These are phyloP conservation scores for Panagrolaimus sp. DNA, from an alignment of 1,140 invertebrate species.

Conservation along the genomic window DNA sequence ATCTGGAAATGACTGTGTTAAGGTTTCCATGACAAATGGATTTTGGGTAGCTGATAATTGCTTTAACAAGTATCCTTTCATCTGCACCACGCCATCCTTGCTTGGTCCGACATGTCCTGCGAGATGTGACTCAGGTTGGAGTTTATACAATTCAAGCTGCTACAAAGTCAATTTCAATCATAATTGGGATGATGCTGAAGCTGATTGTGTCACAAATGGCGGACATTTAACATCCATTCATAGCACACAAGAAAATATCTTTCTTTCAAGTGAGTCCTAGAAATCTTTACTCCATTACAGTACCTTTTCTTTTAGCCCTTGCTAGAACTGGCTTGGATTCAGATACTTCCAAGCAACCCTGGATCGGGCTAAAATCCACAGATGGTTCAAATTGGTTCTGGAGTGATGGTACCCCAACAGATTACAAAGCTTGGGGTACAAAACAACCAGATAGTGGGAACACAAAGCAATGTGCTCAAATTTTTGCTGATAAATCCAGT, in stretches of 20 bases:
- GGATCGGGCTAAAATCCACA: slow-evolving; percentile 10
- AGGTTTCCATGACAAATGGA: not conserved
- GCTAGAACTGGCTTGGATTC: not conserved
- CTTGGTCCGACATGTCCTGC: not conserved
- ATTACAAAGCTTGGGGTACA: not conserved
- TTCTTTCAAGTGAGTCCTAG: slow-evolving; percentile 15
- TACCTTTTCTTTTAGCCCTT: not conserved
- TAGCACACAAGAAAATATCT: not conserved
- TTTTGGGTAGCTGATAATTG: not conserved
- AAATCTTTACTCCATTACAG: not conserved
- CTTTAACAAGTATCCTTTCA: not conserved
- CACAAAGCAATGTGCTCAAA: not conserved
- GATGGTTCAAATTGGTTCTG: slow-evolving; percentile 1
- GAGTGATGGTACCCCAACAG: slow-evolving; percentile 3
- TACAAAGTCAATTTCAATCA: slow-evolving; percentile 13
- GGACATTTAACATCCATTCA: not conserved
- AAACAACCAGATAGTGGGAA: not conserved
- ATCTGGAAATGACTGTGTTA: not conserved
- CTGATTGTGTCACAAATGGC: not conserved
- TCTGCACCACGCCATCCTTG: not conserved
- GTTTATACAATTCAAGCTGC: not conserved
- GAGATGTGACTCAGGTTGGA: slow-evolving; percentile 10
- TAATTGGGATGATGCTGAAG: slow-evolving; percentile 16
- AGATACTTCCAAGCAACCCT: not conserved
- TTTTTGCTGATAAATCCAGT: not conserved